phyloP scores from a whole-genome alignment of 2,113 vertebrate genomes.

The Chloropsis hardwickii region DNA sequence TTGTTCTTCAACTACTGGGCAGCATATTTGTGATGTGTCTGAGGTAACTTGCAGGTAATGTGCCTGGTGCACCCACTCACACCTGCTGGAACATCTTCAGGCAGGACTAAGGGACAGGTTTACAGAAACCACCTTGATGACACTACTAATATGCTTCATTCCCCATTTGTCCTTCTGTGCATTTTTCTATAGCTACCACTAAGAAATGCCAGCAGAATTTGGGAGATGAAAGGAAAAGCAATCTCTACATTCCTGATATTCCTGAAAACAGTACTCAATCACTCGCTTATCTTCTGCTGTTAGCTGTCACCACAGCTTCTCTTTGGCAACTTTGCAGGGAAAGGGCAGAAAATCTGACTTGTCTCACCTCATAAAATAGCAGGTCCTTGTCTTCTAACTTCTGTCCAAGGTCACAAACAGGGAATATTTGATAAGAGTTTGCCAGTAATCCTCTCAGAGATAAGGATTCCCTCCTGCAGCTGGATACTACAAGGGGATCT shows the following conservation, averaged over 20 bases:
- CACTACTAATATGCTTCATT: background rate
- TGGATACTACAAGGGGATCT: background rate
- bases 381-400: background rate
- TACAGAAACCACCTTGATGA: background rate
- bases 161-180: background rate
- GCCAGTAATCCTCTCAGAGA: background rate
- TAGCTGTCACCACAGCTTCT: background rate
- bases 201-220: background rate
- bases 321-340: background rate
- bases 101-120: background rate
- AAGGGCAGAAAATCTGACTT: background rate
- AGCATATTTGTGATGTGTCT: background rate
- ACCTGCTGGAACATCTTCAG: background rate
- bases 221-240: background rate
- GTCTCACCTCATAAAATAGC: background rate
- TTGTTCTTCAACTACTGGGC: background rate
- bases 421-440: background rate
- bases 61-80: background rate
- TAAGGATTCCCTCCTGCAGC: background rate
- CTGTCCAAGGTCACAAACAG: background rate
- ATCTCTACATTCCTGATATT: background rate
- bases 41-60: background rate
- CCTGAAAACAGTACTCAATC: background rate
- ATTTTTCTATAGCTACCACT: background rate
- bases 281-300: background rate